Conservation (phyloP, 2,888 invertebrate genomes). For the Cataglyphis livida region DNA sequence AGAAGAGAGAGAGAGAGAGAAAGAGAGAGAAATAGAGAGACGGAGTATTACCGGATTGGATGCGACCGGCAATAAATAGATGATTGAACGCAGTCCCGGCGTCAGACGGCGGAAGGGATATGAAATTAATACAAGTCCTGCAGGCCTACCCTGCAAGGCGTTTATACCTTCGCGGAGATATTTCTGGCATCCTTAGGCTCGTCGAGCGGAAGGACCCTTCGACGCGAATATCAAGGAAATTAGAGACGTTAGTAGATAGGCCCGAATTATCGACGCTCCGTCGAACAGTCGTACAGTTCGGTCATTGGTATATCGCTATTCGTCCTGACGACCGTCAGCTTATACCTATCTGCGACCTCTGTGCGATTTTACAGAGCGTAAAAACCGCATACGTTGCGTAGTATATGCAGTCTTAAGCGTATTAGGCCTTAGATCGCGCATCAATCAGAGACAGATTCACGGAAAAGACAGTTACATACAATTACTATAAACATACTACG, state of each 20-base stretch:
- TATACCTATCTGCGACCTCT: conserved; percentile 1
- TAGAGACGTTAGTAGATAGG: conserved; percentile 77
- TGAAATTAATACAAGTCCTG: conserved; percentile 84
- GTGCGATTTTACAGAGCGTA: neutral
- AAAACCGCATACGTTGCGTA: neutral
- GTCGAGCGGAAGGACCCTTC: conserved; percentile 83
- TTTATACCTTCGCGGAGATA: conserved; percentile 77
- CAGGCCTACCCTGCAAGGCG: conserved; percentile 75
- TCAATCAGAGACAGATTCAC: neutral
- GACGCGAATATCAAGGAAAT: conserved; percentile 84
- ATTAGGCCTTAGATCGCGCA: neutral
- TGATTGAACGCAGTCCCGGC: conserved; percentile 80
- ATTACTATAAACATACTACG: neutral
- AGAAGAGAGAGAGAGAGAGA: conserved; percentile 62
- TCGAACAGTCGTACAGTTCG: conserved; percentile 60
- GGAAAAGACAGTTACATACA: neutral
- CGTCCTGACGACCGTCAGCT: conserved; percentile 11
- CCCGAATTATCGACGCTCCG: conserved; percentile 72
- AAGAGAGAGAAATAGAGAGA: conserved; percentile 65
- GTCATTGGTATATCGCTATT: conserved; percentile 63
- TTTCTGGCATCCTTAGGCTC: conserved; percentile 83
- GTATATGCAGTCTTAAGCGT: neutral
- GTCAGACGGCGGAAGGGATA: conserved; percentile 82
- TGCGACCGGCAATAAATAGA: conserved; percentile 84
- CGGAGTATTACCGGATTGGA: conserved; percentile 78